Evolutionary conservation across 2,888 invertebrate genomes (phyloP), one percentile per base, ranked within the genome.

Genomic region (Steinernema scapterisci): DNA sequence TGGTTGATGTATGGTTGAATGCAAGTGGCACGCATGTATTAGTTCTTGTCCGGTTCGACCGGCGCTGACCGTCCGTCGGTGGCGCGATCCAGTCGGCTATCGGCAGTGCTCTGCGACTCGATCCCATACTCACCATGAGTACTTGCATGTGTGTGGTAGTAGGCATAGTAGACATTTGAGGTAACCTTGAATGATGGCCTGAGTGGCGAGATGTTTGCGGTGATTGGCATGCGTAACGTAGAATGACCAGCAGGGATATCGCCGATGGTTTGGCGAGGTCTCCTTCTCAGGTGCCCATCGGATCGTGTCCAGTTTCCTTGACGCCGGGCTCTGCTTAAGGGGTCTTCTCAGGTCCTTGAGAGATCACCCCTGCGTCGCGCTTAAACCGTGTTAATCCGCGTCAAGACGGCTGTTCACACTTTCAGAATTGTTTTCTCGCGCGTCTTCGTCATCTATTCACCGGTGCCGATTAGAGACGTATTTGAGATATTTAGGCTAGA

Each of bases 141-240:
- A 25, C 23, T 25, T 6, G 3, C 54, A 23, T 19, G 13, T 6
- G 21, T 25, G 25, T 25, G 21, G 54, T 54, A 19, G 54, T 48
- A 23, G 23, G 54, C 16, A 31, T 25, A 25, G 25, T 63, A 25
- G 54, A 31, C 63, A 63, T 63, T 27, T 63, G 63, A 63, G 63
- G 63, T 63, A 63, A 63, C 63, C 63, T 63, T 63, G 63, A 38
- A 38, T 38, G 27, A 27, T 63, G 63, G 31, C 63, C 63, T 63
- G 31, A 63, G 63, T 31, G 63, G 54, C 54, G 63, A 63, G 63
- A 63, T 63, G 63, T 63, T 63, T 63, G 25, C 63, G 31, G 63
- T 63, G 63, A 63, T 63, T 63, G 63, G 63, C 63, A 63, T 63
- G 63, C 63, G 63, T 27, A 63, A 63, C 63, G 63, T 31, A n/a